Percentiles rank a stretch among this genome's conserved stretches.
These are phyloP conservation scores for Trilocha varians DNA, from an alignment of 2,888 invertebrate genomes.

Conservation along the genomic window DNA sequence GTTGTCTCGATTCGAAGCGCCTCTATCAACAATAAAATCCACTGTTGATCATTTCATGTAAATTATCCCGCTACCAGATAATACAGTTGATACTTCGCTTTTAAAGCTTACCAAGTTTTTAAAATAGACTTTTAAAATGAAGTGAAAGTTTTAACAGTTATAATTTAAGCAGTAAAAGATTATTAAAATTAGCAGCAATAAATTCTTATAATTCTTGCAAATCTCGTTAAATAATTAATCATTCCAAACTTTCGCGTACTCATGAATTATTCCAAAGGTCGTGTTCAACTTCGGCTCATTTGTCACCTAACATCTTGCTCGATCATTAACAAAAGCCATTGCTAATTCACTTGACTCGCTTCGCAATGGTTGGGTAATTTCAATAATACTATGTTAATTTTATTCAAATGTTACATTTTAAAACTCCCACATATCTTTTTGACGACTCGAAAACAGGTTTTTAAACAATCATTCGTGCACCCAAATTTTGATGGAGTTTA, in stretches of 20 bases:
- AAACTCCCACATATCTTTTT: background rate
- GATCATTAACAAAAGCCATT: background rate
- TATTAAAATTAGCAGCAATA: no score
- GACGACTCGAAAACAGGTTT: background rate
- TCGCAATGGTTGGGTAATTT: background rate
- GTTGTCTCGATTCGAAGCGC: background rate
- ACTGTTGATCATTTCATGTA: no score
- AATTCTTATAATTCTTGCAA: background rate
- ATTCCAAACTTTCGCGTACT: background rate
- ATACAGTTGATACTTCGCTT: no score
- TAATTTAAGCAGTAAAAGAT: no score
- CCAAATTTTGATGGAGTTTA: background rate
- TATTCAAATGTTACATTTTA: background rate
- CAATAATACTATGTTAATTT: slow-evolving; percentile 1
- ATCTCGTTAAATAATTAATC: background rate
- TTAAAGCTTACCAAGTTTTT: no score
- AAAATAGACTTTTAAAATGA: no score
- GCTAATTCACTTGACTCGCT: background rate
- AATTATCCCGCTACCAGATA: no score
- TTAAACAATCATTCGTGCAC: background rate
- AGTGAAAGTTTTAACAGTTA: no score
- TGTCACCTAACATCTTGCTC: background rate
- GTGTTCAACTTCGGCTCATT: background rate
- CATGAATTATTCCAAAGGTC: background rate
- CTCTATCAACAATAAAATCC: background rate